These are phyloP conservation scores for Leptinotarsa texana DNA, from an alignment of 1,140 invertebrate species.

Conservation along the genomic window DNA sequence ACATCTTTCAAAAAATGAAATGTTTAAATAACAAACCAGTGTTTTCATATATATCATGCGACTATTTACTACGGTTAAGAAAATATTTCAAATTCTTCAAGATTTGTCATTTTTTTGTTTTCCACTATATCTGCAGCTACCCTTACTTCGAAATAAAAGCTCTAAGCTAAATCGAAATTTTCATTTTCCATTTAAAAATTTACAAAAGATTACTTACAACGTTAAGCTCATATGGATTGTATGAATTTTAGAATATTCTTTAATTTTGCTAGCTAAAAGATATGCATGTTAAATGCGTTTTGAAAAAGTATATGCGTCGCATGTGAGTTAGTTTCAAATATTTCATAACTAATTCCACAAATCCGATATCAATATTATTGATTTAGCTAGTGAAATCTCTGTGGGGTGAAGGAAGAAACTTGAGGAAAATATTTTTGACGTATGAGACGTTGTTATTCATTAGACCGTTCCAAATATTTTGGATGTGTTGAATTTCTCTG, in stretches of 20 bases:
- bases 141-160: constrained; percentile 34
- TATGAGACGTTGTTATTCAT: too few species aligned
- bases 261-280: constrained; percentile 31
- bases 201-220: constrained; percentile 41
- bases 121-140: not conserved
- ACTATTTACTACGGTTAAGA: constrained; percentile 15
- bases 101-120: not conserved
- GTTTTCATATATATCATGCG: not conserved
- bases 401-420: too few species aligned
- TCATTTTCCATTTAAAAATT: constrained; percentile 42
- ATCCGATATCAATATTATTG: too few species aligned
- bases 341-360: too few species aligned
- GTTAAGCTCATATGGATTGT: constrained; percentile 45
- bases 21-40: not conserved
- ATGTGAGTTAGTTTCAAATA: not conserved
- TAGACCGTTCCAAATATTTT: too few species aligned
- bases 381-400: too few species aligned
- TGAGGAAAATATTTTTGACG: too few species aligned
- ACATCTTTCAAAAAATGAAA: constrained; percentile 1
- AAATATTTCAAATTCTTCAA: constrained; percentile 24
- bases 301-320: not conserved
- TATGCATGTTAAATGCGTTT: constrained; percentile 25
- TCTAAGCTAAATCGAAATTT: constrained; percentile 36
- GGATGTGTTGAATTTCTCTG: too few species aligned
- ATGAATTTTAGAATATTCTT: constrained; percentile 27